Conservation (phyloP, 1,140 invertebrate species). For the Muscidifurax raptorellus region DNA sequence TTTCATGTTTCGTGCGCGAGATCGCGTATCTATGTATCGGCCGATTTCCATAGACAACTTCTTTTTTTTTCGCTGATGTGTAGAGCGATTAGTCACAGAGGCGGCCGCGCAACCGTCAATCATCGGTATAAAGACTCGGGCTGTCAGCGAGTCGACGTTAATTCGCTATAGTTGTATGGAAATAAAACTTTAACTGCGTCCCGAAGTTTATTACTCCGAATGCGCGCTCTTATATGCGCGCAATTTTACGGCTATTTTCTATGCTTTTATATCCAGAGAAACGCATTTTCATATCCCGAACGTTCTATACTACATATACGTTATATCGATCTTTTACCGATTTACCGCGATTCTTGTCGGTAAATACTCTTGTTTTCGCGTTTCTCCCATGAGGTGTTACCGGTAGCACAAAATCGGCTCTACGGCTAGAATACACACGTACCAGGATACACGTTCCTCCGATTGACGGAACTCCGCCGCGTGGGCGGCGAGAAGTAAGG, state of each 20-base stretch:
- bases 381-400: too few relatives aligned
- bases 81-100: neutral
- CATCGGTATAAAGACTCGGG: neutral
- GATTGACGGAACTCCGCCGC: conserved; percentile 58
- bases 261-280: too few relatives aligned
- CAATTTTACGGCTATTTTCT: neutral
- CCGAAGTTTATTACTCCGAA: neutral
- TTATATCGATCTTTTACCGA: too few relatives aligned
- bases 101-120: neutral
- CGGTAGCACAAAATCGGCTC: too few relatives aligned
- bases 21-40: neutral
- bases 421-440: neutral
- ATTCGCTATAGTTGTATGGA: too few relatives aligned
- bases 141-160: too few relatives aligned
- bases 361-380: too few relatives aligned
- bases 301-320: too few relatives aligned
- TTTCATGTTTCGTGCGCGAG: neutral
- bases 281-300: too few relatives aligned
- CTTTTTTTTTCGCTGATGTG: neutral
- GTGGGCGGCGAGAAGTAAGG: conserved; percentile 54
- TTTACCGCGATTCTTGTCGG: too few relatives aligned
- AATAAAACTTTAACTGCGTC: neutral
- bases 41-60: neutral
- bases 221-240: neutral
- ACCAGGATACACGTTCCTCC: conserved; percentile 66